A percentile compares a stretch with the other conserved stretches of the same genome.
These are phyloP conservation scores for Meriones unguiculatus DNA, from an alignment of 2,113 vertebrate genomes.

Conservation along the genomic window DNA sequence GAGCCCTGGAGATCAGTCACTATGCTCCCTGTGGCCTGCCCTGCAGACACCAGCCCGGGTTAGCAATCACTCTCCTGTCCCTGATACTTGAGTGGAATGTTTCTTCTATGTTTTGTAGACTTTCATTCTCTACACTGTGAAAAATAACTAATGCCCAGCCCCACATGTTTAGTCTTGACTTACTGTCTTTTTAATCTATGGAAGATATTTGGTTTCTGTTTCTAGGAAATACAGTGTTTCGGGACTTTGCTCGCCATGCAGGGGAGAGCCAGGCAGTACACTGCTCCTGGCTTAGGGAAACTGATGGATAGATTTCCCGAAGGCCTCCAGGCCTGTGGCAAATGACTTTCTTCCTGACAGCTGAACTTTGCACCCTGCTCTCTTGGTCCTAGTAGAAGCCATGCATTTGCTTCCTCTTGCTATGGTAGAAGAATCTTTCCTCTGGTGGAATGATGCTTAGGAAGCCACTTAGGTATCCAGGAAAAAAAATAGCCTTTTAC, in stretches of 20 bases:
- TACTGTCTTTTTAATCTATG: slow-evolving; percentile 51
- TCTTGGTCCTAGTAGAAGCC: slow-evolving; percentile 69
- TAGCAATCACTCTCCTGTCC: not conserved
- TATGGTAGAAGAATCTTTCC: slow-evolving; percentile 65
- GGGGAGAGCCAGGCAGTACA: not conserved
- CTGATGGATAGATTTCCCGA: slow-evolving; percentile 30
- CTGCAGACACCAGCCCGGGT: not conserved
- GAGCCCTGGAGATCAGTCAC: not conserved
- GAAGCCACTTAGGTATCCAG: slow-evolving; percentile 73
- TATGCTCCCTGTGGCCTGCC: not conserved
- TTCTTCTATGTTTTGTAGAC: slow-evolving; percentile 6
- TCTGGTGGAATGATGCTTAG: slow-evolving; percentile 64
- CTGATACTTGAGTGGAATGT: not conserved
- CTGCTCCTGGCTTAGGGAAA: not conserved
- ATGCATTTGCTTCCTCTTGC: not conserved
- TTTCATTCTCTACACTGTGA: slow-evolving; percentile 3
- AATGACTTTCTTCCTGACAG: slow-evolving; percentile 41
- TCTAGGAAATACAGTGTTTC: not conserved
- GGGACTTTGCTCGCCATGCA: not conserved
- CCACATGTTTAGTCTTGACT: slow-evolving; percentile 1
- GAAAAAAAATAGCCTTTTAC: slow-evolving; percentile 44
- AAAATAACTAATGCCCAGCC: slow-evolving; percentile 16
- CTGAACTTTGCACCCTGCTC: slow-evolving; percentile 43
- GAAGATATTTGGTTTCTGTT: slow-evolving; percentile 40
- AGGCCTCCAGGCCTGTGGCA: slow-evolving; percentile 14